Evolutionary conservation across 2,888 invertebrate genomes (phyloP).

Genomic region (Nysson spinosus): DNA sequence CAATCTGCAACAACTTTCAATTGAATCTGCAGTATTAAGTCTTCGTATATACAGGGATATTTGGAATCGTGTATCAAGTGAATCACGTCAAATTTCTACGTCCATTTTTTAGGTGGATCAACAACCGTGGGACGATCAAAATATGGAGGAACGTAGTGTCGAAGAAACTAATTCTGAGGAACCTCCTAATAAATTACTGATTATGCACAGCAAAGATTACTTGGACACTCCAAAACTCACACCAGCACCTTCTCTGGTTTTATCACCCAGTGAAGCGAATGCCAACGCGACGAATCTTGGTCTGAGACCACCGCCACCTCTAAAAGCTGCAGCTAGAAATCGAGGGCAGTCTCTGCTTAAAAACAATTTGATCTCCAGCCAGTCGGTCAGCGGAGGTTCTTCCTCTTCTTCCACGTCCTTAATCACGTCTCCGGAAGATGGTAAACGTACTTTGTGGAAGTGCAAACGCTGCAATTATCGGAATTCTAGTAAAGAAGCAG

Average conservation of each 20-base stretch:
- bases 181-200: constrained; percentile 62
- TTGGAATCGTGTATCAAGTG: neutral
- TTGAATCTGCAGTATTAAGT: too few relatives aligned
- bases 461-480: constrained; percentile 94
- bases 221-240: constrained; percentile 58
- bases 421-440: constrained; percentile 76
- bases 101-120: constrained; percentile 62
- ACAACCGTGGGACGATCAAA: constrained; percentile 64
- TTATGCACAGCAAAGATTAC: constrained; percentile 59
- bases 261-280: constrained; percentile 43
- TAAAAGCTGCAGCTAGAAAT: constrained; percentile 79
- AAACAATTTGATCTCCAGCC: constrained; percentile 48
- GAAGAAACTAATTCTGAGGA: constrained; percentile 59
- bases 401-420: too few relatives aligned
- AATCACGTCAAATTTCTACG: neutral
- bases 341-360: constrained; percentile 72
- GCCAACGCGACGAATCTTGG: constrained; percentile 53
- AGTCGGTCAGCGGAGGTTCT: constrained; percentile 26
- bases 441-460: constrained; percentile 89
- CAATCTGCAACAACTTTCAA: constrained; percentile 6
- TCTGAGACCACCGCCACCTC: constrained; percentile 78
- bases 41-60: neutral
- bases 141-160: constrained; percentile 60
- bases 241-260: constrained; percentile 51
- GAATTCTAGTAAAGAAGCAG: constrained; percentile 82